Evolutionary conservation across 2,797 vertebrate genomes (phyloP).

Genomic region (Tokudaia muenninki): DNA sequence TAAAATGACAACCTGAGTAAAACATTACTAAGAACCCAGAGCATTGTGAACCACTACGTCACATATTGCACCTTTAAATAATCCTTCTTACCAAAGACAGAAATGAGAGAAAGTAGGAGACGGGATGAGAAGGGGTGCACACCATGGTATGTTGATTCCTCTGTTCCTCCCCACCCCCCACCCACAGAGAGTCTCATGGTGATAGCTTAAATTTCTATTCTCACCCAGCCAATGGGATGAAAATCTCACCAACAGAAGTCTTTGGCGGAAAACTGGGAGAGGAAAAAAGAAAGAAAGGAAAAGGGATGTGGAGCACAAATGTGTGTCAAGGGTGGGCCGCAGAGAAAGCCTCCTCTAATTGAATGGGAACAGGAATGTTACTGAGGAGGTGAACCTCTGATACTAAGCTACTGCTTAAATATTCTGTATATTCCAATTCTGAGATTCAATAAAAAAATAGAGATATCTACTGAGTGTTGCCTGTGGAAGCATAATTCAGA

Average conservation of each 20-base stretch:
- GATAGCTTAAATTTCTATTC: conserved; percentile 14
- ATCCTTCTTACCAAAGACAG: conserved; percentile 87
- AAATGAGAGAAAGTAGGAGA: conserved; percentile 72
- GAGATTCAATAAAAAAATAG: conserved; percentile 91
- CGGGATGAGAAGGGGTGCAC: neutral
- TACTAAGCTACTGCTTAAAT: conserved; percentile 87
- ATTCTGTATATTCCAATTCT: conserved; percentile 86
- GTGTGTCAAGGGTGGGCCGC: conserved; percentile 57
- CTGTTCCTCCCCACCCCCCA: neutral
- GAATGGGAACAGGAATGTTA: conserved; percentile 84
- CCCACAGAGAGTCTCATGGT: conserved; percentile 69
- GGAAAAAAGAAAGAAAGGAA: conserved; percentile 5
- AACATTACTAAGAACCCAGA: conserved; percentile 88
- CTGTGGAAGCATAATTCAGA: conserved; percentile 89
- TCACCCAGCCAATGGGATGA: conserved; percentile 72
- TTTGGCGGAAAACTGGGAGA: conserved; percentile 51
- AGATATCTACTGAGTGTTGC: conserved; percentile 88
- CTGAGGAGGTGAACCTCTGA: conserved; percentile 81
- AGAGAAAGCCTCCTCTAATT: conserved; percentile 76
- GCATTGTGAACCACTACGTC: conserved; percentile 88
- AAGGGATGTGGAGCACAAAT: conserved; percentile 76
- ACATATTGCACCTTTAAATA: conserved; percentile 92
- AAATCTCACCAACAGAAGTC: conserved; percentile 72
- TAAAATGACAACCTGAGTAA: conserved; percentile 90
- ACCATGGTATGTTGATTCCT: conserved; percentile 49